Evolutionary conservation across 2,888 invertebrate species (phyloP).

Genomic region (Drosophila fungiperda): DNA sequence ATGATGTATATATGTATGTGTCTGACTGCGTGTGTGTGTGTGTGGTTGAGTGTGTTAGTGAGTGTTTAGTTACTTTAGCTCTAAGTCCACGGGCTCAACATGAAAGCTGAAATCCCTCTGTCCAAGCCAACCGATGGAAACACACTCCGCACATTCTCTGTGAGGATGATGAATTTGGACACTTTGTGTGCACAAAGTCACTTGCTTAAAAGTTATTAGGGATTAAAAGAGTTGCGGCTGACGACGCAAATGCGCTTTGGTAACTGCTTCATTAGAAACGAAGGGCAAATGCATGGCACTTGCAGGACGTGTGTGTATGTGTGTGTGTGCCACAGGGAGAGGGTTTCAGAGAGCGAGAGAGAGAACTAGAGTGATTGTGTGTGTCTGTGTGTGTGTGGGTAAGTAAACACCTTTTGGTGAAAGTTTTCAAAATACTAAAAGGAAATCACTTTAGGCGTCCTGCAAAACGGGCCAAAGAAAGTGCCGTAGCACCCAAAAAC

Average conservation of each 20-base stretch:
- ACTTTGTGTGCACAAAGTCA: constrained; percentile 79
- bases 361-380: not conserved
- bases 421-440: constrained; percentile 82
- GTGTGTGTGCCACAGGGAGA: constrained; percentile 1
- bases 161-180: constrained; percentile 80
- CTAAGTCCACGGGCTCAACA: constrained; percentile 44
- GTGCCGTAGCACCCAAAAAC: constrained; percentile 56
- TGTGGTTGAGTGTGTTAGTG: not conserved
- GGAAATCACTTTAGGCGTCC: constrained; percentile 82
- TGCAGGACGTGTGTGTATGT: constrained; percentile 31
- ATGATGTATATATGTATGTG: constrained; percentile 24
- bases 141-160: constrained; percentile 5
- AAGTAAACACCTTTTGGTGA: constrained; percentile 78
- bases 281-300: constrained; percentile 18
- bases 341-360: not conserved
- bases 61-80: constrained; percentile 15
- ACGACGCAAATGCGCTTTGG: constrained; percentile 61
- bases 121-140: constrained; percentile 27
- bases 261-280: constrained; percentile 72
- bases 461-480: constrained; percentile 66
- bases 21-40: not conserved
- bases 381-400: constrained; percentile 30
- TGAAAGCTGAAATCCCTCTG: constrained; percentile 51
- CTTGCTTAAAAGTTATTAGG: constrained; percentile 80
- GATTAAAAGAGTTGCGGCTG: constrained; percentile 78